Evolutionary conservation across 2,888 invertebrate species (phyloP), one percentile per base, ranked within the genome.

Genomic region (Epicampocera succincta): DNA sequence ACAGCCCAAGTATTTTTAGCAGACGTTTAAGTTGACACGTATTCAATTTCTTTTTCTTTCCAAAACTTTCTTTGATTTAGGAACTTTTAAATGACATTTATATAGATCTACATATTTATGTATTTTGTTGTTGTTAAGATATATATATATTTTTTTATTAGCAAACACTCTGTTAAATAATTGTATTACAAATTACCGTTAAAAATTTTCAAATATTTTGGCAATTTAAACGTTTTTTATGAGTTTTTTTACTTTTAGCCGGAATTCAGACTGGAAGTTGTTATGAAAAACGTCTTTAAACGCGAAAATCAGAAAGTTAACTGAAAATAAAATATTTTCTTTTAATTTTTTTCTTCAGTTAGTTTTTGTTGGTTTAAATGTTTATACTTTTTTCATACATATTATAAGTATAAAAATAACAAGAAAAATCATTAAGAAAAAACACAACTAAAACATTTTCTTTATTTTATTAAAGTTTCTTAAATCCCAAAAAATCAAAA

Each of bases 291-390:
- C 89, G 89, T 89, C 89, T 89, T 87, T 80, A 83, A 88, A 86
- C 89, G 88, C 88, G 89, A 87, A 89, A 89, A 89, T 89, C 89
- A 85, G 87, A 89, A 89, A 89, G 89, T 89, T 89, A 88, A 89
- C 89, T 89, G 87, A 89, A 81, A 79, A 79, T 73, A 60, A 80
- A 76, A 69, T 76, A 63, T 61, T 73, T 76, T 76, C 80, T 75
- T 52, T 72, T 50, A 40, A 52, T 71, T 69, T 76, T 75, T 71
- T 69, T 76, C 71, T 1, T 17, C 48, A 68, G 56, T 65, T 38
- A 68, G 25, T 52, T 38, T 52, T 50, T 33, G 68, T 76, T 15
- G 60, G 52, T 25, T 52, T 52, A 52, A 46, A 48, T 58, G 29
- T 60, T 58, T 50, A n/a, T 21, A 19, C 29, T 21, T 60, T 60